phyloP scores from a whole-genome alignment of 1,140 invertebrate species.

The Bombus confusus region DNA sequence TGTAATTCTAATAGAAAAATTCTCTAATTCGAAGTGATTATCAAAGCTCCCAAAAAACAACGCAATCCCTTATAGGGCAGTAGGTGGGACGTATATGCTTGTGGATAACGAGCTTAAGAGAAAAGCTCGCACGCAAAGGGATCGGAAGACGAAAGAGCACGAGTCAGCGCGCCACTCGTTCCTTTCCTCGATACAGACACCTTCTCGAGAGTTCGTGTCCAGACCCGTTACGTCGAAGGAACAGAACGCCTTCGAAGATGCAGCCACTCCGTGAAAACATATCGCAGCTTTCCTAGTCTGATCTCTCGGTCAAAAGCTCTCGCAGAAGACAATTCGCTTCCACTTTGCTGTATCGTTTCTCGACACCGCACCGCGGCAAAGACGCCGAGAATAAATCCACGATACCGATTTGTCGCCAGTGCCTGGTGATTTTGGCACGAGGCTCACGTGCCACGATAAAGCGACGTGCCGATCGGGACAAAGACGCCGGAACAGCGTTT shows the following conservation, averaged over 20 bases:
- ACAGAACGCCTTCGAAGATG: too few species aligned
- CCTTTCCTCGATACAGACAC: neutral
- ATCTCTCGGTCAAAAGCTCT: constrained; percentile 14
- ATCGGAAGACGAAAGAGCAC: neutral
- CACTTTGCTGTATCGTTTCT: constrained; percentile 51
- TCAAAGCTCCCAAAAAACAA: too few species aligned
- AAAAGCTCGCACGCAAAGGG: too few species aligned
- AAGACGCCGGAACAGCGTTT: constrained; percentile 2
- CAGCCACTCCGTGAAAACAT: too few species aligned
- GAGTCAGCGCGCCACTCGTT: neutral
- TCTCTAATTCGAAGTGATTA: too few species aligned
- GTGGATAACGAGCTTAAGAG: neutral
- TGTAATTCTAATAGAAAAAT: too few species aligned
- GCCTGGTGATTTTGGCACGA: constrained; percentile 55
- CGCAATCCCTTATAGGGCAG: too few species aligned
- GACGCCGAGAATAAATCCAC: constrained; percentile 37
- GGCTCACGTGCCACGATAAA: constrained; percentile 59
- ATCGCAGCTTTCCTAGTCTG: too few species aligned
- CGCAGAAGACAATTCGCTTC: constrained; percentile 58
- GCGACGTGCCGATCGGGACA: constrained; percentile 47
- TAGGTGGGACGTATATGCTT: neutral
- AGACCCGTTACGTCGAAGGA: too few species aligned
- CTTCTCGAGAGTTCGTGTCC: neutral
- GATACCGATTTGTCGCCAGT: constrained; percentile 32
- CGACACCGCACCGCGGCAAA: constrained; percentile 15